Evolutionary conservation across 2,888 invertebrate species (phyloP).

Genomic region (Agrypnus murinus): DNA sequence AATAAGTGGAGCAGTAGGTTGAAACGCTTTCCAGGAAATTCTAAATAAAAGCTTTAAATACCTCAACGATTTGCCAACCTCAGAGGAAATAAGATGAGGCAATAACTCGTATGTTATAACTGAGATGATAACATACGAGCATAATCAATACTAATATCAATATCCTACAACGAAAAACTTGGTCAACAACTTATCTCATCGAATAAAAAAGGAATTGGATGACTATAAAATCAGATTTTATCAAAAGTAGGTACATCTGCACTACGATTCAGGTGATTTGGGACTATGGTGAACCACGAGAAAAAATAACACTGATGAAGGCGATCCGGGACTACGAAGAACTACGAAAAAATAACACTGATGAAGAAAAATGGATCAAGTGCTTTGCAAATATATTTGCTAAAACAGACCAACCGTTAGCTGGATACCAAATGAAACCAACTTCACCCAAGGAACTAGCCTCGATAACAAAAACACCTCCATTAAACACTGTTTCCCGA

Average conservation of each 20-base stretch:
- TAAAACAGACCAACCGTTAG: neutral
- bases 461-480: conserved; percentile 2
- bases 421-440: neutral
- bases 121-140: neutral
- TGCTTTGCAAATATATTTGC: conserved; percentile 1
- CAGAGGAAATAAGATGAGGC: neutral
- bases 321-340: conserved; percentile 3
- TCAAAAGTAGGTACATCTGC: neutral
- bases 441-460: conserved; percentile 15
- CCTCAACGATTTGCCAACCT: neutral
- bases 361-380: conserved; percentile 27
- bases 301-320: conserved; percentile 24
- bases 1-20: neutral
- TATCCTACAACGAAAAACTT: neutral
- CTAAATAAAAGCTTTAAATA: neutral
- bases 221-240: neutral
- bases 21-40: neutral
- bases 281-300: conserved; percentile 27
- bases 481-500: too few relatives aligned
- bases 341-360: neutral
- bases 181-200: neutral
- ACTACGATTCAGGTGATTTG: neutral
- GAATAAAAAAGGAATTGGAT: conserved; percentile 37
- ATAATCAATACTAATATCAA: neutral
- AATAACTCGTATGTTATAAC: neutral